Evolutionary conservation across 1,140 invertebrate species (phyloP).

Genomic region (Pseudomyrmex concolor): DNA sequence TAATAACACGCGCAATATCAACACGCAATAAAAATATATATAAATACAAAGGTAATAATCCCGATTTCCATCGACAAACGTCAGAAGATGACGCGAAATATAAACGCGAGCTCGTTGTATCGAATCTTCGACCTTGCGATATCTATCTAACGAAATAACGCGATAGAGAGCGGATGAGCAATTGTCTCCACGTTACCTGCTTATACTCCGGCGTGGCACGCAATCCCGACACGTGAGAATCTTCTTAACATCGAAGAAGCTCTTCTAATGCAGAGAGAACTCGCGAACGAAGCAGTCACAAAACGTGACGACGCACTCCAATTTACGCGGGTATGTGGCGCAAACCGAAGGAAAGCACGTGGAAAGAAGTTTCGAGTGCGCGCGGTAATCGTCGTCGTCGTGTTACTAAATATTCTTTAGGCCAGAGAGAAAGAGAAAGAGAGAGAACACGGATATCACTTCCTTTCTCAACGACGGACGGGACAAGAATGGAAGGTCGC

Average conservation of each 20-base stretch:
- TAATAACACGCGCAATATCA: no score
- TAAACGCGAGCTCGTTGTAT: no score
- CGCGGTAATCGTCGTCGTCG: background rate
- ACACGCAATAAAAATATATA: no score
- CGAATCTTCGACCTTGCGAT: no score
- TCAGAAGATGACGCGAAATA: no score
- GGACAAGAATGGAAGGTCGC: conserved; percentile 76
- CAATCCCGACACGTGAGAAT: background rate
- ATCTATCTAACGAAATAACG: no score
- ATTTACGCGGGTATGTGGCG: background rate
- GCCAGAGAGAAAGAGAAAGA: no score
- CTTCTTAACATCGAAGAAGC: background rate
- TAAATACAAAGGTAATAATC: no score
- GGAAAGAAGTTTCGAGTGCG: background rate
- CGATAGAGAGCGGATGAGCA: no score
- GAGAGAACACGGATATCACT: conserved; percentile 9
- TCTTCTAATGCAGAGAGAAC: background rate
- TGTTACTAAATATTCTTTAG: background rate
- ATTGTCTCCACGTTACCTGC: no score
- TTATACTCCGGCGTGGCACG: background rate
- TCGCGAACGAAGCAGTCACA: background rate
- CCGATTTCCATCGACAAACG: no score
- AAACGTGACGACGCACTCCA: background rate
- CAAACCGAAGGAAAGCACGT: background rate
- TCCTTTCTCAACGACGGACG: conserved; percentile 75